These are phyloP conservation scores for Pteropus rufus DNA, from an alignment of 2,797 vertebrate species.

Conservation along the genomic window DNA sequence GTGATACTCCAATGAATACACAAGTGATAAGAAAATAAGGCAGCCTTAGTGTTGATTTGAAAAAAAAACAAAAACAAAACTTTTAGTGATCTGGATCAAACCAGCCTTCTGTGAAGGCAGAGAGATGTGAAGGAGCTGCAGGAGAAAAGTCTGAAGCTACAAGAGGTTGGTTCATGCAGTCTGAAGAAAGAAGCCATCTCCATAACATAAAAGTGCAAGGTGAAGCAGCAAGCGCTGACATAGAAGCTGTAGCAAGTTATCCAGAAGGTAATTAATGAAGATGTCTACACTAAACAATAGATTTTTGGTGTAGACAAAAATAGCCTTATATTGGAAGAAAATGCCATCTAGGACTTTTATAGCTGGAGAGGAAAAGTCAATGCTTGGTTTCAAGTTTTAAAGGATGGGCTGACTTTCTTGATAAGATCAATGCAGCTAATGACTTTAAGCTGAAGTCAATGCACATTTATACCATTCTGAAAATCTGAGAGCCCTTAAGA, in stretches of 20 bases:
- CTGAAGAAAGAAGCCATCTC: neutral
- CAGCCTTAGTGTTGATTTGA: neutral
- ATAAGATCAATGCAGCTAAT: neutral
- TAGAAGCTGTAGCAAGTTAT: neutral
- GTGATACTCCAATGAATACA: neutral
- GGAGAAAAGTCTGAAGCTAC: neutral
- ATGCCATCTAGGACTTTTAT: neutral
- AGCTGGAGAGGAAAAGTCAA: neutral
- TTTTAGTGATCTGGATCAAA: neutral
- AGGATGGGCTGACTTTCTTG: neutral
- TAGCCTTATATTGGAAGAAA: neutral
- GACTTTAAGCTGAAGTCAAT: neutral
- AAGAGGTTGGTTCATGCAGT: no score
- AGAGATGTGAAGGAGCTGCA: neutral
- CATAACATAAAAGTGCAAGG: neutral
- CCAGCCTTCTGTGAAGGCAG: neutral
- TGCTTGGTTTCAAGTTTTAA: neutral
- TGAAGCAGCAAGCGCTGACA: neutral
- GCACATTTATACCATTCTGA: neutral
- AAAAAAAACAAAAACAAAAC: neutral
- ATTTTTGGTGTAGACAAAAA: neutral
- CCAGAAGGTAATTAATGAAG: neutral
- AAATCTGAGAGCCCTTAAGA: neutral
- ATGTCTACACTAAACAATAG: neutral
- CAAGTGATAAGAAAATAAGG: neutral